Conservation (phyloP, 1,140 invertebrate species). For the Medauroidea extradentata region DNA sequence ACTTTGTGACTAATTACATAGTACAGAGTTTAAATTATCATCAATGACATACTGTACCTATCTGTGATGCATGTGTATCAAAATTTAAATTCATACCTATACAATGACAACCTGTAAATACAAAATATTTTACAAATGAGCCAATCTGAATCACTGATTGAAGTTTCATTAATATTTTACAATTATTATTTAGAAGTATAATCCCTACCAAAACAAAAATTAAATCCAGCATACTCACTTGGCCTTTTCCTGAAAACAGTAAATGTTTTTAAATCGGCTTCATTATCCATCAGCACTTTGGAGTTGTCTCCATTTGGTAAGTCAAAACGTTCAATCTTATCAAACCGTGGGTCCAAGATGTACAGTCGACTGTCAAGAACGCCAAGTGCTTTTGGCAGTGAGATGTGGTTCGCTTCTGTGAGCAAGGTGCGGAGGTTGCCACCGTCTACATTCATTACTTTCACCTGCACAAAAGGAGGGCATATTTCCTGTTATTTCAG, state of each 20-base stretch:
- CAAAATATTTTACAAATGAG: too few relatives aligned
- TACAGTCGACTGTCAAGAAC: constrained; percentile 81
- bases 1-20: too few relatives aligned
- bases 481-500: neutral
- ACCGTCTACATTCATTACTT: constrained; percentile 72
- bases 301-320: constrained; percentile 76
- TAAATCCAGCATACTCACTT: neutral
- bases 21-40: too few relatives aligned
- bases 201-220: too few relatives aligned
- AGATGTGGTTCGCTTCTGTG: constrained; percentile 61
- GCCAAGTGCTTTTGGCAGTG: constrained; percentile 75
- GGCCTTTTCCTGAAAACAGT: constrained; percentile 75
- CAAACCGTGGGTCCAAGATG: constrained; percentile 84
- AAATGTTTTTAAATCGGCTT: constrained; percentile 80
- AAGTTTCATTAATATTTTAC: too few relatives aligned
- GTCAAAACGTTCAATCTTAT: constrained; percentile 84
- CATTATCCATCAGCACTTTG: constrained; percentile 76
- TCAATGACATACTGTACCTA: too few relatives aligned
- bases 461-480: constrained; percentile 45
- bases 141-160: too few relatives aligned
- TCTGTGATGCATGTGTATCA: too few relatives aligned
- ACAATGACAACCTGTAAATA: too few relatives aligned
- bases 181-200: too few relatives aligned
- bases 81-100: too few relatives aligned
- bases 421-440: constrained; percentile 64